Conservation (phyloP, 2,888 invertebrate species). For the Patella pellucida region DNA sequence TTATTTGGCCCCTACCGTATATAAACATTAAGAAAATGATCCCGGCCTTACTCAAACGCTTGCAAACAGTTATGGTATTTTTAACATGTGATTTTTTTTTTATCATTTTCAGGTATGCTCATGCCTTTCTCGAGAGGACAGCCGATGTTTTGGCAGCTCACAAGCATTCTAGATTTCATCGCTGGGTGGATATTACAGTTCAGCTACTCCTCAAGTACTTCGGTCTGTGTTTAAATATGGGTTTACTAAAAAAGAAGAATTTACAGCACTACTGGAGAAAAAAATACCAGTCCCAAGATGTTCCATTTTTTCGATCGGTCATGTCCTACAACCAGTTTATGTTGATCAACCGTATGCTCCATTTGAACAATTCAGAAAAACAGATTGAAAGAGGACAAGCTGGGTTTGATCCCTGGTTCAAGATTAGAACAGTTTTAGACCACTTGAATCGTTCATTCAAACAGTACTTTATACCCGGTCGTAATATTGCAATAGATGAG, state of each 20-base stretch:
- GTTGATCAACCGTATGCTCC: conserved; percentile 15
- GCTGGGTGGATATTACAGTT: too few relatives aligned
- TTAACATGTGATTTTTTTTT: too few relatives aligned
- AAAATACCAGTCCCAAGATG: not conserved
- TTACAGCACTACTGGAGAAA: not conserved
- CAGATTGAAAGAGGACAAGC: conserved; percentile 13
- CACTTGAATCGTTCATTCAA: conserved; percentile 16
- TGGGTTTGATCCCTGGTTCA: conserved; percentile 27
- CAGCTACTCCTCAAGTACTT: too few relatives aligned
- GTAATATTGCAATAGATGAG: not conserved
- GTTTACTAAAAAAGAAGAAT: conserved; percentile 7
- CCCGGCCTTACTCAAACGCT: too few relatives aligned
- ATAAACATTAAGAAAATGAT: too few relatives aligned
- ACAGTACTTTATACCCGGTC: conserved; percentile 17
- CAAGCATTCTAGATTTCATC: too few relatives aligned
- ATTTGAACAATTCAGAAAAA: not conserved
- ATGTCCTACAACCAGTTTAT: not conserved
- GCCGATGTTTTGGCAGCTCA: too few relatives aligned
- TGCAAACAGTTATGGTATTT: too few relatives aligned
- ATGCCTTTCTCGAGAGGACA: too few relatives aligned
- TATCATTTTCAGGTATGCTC: too few relatives aligned
- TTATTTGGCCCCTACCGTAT: too few relatives aligned
- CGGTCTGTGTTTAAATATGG: not conserved
- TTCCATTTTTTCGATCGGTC: conserved; percentile 4
- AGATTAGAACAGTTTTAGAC: conserved; percentile 20